Evolutionary conservation across 2,797 vertebrate genomes (phyloP).

Genomic region (Amblyraja radiata): DNA sequence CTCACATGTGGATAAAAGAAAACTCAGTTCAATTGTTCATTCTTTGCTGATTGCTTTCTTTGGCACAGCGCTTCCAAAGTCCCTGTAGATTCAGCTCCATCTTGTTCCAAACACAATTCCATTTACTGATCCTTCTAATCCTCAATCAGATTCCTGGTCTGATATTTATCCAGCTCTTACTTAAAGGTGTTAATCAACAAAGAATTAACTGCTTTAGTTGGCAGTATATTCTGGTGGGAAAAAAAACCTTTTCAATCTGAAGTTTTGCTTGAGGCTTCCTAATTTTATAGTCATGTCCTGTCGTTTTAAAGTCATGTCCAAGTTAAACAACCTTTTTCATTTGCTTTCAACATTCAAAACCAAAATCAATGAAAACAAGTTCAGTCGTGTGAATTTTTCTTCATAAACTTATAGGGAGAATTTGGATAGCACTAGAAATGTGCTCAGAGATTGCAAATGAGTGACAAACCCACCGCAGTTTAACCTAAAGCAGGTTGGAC

Average conservation of each 20-base stretch:
- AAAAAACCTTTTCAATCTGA: slow-evolving; percentile 1
- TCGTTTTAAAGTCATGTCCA: neutral
- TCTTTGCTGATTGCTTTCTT: neutral
- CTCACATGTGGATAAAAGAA: neutral
- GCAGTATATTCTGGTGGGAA: slow-evolving; percentile 15
- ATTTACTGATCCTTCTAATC: slow-evolving; percentile 16
- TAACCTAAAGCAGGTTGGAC: too few relatives aligned
- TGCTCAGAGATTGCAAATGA: too few relatives aligned
- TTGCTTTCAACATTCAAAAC: neutral
- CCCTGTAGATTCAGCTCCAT: neutral
- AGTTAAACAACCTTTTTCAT: neutral
- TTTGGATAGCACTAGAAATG: too few relatives aligned
- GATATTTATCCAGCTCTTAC: slow-evolving; percentile 24
- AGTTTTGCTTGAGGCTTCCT: slow-evolving; percentile 28
- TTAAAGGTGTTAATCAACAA: slow-evolving; percentile 19
- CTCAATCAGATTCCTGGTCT: neutral
- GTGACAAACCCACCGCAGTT: too few relatives aligned
- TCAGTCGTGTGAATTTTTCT: neutral
- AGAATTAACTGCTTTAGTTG: slow-evolving; percentile 29
- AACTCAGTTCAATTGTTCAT: neutral
- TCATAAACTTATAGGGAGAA: neutral
- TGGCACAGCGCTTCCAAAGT: neutral
- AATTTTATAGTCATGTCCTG: slow-evolving; percentile 20
- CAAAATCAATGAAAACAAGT: neutral
- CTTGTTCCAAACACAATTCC: neutral